A percentile compares a stretch with the other conserved stretches of the same genome.
Evolutionary conservation across 2,113 vertebrate species (phyloP).

Genomic region (Ammodramus savannarum): DNA sequence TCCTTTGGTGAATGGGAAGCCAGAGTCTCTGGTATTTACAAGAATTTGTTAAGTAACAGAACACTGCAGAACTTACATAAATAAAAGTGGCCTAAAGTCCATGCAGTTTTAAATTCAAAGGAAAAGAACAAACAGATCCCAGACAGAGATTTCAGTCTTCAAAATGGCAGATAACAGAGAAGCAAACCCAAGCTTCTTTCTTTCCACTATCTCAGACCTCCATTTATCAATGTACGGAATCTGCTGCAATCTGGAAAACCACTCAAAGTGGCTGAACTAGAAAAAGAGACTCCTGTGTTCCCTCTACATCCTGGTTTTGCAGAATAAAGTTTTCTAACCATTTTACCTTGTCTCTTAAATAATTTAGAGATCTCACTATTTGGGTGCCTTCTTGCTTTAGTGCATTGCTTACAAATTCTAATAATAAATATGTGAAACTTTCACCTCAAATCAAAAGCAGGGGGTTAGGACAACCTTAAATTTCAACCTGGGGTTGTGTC

Average conservation of each 20-base stretch:
- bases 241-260: not conserved
- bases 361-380: not conserved
- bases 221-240: not conserved
- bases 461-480: not conserved
- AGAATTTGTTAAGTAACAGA: not conserved
- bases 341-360: not conserved
- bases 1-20: conserved; percentile 5
- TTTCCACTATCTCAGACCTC: not conserved
- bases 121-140: not conserved
- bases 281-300: not conserved
- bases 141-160: not conserved
- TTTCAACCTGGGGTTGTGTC: not conserved
- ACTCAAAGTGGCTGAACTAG: not conserved
- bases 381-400: not conserved
- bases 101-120: not conserved
- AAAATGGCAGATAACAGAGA: not conserved
- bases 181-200: not conserved
- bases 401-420: not conserved
- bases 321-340: not conserved
- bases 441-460: not conserved
- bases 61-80: not conserved
- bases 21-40: not conserved
- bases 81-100: not conserved
- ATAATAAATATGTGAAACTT: not conserved
- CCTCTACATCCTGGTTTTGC: not conserved